Conservation (phyloP, 2,888 invertebrate genomes). For the Protonemura montana region DNA sequence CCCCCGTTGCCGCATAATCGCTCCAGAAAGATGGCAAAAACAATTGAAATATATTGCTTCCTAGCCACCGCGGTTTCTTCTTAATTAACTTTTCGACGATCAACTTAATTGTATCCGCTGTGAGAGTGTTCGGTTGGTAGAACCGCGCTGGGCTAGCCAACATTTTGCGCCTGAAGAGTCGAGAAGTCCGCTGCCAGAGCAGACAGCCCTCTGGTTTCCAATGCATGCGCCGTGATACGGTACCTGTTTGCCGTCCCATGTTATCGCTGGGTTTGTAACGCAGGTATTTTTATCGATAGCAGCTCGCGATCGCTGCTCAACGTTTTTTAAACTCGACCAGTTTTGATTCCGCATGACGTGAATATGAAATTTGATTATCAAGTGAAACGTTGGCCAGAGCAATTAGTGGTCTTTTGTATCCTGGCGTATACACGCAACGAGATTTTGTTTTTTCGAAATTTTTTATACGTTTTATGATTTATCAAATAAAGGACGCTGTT, state of each 20-base stretch:
- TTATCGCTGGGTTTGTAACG: neutral
- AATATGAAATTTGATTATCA: conserved; percentile 7
- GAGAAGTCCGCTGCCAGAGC: neutral
- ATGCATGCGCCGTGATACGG: neutral
- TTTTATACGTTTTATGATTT: neutral
- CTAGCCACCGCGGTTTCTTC: neutral
- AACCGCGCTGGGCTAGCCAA: neutral
- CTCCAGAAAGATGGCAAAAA: neutral
- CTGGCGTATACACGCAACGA: neutral
- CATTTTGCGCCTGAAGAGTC: neutral
- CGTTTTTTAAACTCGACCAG: neutral
- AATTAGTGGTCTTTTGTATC: neutral
- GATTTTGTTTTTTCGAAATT: too few species aligned
- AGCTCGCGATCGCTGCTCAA: neutral
- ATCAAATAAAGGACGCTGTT: neutral
- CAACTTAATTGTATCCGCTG: neutral
- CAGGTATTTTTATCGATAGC: neutral
- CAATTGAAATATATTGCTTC: neutral
- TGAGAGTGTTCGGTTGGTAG: neutral
- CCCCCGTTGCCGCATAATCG: neutral
- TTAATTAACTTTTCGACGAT: neutral
- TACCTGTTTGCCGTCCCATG: neutral
- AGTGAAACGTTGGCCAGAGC: neutral
- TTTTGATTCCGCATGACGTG: conserved; percentile 7
- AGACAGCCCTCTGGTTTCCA: neutral